These are phyloP conservation scores for Oryzias celebensis DNA, from an alignment of 2,113 vertebrate species.

Conservation along the genomic window DNA sequence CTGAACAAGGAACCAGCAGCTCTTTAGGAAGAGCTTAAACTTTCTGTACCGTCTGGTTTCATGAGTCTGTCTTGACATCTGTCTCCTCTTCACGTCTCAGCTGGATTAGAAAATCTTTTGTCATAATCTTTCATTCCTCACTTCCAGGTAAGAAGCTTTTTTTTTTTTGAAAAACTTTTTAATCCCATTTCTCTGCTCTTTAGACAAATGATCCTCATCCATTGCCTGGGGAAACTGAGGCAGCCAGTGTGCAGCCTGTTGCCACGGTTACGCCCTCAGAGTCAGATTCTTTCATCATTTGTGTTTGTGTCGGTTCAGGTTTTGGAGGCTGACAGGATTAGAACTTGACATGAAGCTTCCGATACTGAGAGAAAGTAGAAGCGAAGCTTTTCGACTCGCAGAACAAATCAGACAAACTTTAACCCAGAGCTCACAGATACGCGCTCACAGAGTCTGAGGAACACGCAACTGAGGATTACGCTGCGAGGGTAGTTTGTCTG, in stretches of 20 bases:
- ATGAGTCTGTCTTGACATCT: neutral
- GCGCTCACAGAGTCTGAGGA: neutral
- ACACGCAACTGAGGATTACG: too few species aligned
- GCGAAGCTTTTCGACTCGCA: slow-evolving; percentile 41
- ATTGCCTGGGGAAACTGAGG: slow-evolving; percentile 30
- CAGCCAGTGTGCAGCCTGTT: slow-evolving; percentile 24
- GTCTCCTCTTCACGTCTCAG: neutral
- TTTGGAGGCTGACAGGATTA: slow-evolving; percentile 43
- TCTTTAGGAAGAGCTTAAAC: too few species aligned
- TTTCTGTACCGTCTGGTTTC: too few species aligned
- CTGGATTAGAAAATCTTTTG: neutral
- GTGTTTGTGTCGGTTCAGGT: slow-evolving; percentile 37
- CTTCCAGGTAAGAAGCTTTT: neutral
- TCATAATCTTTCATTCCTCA: neutral
- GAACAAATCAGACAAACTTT: slow-evolving; percentile 41
- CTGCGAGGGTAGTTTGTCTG: too few species aligned
- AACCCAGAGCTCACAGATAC: slow-evolving; percentile 1
- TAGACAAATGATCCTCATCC: too few species aligned
- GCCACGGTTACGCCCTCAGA: slow-evolving; percentile 24
- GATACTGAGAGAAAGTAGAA: slow-evolving; percentile 40
- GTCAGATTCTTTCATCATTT: slow-evolving; percentile 24
- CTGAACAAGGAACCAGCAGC: too few species aligned
- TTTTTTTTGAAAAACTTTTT: neutral
- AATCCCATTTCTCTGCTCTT: too few species aligned
- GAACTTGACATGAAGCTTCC: slow-evolving; percentile 39